phyloP scores from a whole-genome alignment of 1,140 invertebrate genomes.

The Dryas iulia region DNA sequence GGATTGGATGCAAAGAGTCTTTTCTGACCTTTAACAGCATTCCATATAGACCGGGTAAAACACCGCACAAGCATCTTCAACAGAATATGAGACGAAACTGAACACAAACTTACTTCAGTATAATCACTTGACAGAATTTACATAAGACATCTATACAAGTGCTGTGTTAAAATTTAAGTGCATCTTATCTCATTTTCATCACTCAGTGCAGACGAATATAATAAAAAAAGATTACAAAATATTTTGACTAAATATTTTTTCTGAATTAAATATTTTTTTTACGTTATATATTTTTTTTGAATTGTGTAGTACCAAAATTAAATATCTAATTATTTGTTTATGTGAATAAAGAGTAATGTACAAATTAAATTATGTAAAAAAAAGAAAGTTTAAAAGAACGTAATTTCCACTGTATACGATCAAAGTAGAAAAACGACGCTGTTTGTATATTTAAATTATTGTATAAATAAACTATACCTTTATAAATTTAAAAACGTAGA shows the following conservation, averaged over 20 bases:
- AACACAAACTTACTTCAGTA: neutral
- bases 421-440: neutral
- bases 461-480: neutral
- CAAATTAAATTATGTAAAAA: neutral
- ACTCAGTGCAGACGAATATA: neutral
- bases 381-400: neutral
- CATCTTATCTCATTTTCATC: neutral
- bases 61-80: slow-evolving; percentile 64
- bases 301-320: too few species aligned
- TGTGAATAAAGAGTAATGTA: neutral
- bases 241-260: neutral
- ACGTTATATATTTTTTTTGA: too few species aligned
- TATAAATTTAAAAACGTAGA: neutral
- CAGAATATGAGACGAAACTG: neutral
- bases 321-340: neutral
- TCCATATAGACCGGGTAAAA: slow-evolving; percentile 57
- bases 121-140: neutral
- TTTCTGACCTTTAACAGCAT: slow-evolving; percentile 46
- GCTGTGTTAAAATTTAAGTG: neutral
- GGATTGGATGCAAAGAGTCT: slow-evolving; percentile 60
- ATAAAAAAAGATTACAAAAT: neutral
- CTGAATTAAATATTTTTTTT: neutral
- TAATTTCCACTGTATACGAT: neutral
- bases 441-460: neutral
- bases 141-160: neutral